A percentile compares a stretch with the other conserved stretches of the same genome.
Conservation (phyloP, 2,797 vertebrate genomes). For the Fistularia commersonii region DNA sequence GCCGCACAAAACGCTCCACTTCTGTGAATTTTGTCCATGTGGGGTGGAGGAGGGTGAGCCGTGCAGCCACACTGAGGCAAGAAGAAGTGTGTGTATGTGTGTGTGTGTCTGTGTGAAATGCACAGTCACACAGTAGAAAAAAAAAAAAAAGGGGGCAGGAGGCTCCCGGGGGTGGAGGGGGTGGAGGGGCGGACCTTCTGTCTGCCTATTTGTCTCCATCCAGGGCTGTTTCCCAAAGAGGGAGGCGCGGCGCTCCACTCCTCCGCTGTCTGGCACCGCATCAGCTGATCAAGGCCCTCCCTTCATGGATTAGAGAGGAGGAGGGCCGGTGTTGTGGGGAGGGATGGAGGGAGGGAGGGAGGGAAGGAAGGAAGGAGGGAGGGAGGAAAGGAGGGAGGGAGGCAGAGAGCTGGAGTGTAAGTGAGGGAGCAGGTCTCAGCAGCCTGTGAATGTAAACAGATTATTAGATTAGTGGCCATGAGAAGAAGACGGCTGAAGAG, state of each 20-base stretch:
- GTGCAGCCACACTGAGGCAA: constrained; percentile 28
- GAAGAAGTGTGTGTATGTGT: constrained; percentile 10
- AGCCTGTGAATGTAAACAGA: constrained; percentile 77
- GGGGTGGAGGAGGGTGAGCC: constrained; percentile 19
- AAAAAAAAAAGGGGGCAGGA: too few species aligned
- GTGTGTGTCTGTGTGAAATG: constrained; percentile 26
- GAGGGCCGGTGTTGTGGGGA: constrained; percentile 45
- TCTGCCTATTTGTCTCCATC: constrained; percentile 62
- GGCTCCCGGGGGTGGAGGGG: constrained; percentile 42
- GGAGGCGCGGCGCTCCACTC: constrained; percentile 62
- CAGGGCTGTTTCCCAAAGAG: constrained; percentile 72
- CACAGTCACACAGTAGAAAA: constrained; percentile 42
- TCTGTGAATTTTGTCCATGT: constrained; percentile 50
- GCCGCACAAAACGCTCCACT: constrained; percentile 32
- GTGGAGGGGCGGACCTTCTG: constrained; percentile 41
- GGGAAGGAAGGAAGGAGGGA: constrained; percentile 13
- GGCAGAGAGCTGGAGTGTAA: constrained; percentile 48
- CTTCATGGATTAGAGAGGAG: constrained; percentile 59
- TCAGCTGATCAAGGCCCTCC: constrained; percentile 68
- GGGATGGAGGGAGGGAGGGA: constrained; percentile 26
- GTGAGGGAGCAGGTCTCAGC: constrained; percentile 66
- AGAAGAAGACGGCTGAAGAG: constrained; percentile 58
- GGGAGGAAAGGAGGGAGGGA: constrained; percentile 34
- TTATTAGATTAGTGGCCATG: constrained; percentile 71
- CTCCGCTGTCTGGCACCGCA: constrained; percentile 63